A percentile compares a stretch with the other conserved stretches of the same genome.
These are phyloP conservation scores for Ondatra zibethicus DNA, from an alignment of 2,113 vertebrate species.

Conservation along the genomic window DNA sequence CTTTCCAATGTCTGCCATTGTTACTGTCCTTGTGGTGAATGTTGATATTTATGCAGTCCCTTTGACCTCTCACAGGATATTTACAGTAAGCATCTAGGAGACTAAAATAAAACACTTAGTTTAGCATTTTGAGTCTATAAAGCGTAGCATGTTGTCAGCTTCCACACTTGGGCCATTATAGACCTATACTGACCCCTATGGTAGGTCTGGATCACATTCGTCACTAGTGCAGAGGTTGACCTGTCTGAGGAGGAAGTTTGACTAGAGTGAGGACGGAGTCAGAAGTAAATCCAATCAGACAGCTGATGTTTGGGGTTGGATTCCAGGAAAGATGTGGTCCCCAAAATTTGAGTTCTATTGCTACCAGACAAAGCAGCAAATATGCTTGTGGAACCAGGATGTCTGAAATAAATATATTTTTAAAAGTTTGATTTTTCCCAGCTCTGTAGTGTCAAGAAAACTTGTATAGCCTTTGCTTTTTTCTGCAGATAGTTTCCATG, in stretches of 20 bases:
- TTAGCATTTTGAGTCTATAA: background rate
- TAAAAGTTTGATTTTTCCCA: constrained; percentile 7
- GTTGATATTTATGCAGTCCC: background rate
- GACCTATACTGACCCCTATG: background rate
- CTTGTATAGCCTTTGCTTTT: constrained; percentile 26
- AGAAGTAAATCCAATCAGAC: background rate
- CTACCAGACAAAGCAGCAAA: background rate
- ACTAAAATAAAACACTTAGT: background rate
- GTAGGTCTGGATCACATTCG: background rate
- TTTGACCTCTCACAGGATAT: background rate
- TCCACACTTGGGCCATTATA: background rate
- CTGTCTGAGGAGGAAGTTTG: background rate
- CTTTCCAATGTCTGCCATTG: background rate
- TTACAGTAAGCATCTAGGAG: background rate
- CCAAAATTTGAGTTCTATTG: background rate
- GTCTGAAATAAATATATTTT: background rate
- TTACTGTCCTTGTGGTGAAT: background rate
- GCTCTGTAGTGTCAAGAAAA: background rate
- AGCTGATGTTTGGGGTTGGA: background rate
- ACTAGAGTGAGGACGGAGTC: background rate
- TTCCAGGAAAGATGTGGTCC: background rate
- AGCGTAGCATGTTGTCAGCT: background rate
- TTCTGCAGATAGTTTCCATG: background rate
- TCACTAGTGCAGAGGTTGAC: background rate
- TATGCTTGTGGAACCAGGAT: too few relatives aligned